Percentiles rank a stretch among this genome's conserved stretches.
phyloP scores from a whole-genome alignment of 2,113 vertebrate species.

The Microcebus murinus region DNA sequence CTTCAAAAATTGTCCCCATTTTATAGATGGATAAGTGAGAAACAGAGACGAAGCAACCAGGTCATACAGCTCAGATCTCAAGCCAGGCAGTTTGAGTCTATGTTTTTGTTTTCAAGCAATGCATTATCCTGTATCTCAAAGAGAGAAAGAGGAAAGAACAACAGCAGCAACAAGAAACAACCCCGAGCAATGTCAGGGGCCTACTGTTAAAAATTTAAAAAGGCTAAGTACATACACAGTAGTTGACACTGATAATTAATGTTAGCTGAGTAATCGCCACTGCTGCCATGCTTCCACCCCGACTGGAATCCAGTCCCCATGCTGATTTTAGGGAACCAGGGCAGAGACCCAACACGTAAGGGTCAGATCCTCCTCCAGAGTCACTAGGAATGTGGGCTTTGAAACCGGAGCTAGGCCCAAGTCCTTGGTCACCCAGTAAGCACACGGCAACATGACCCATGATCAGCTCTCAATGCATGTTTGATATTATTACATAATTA shows the following conservation, averaged over 20 bases:
- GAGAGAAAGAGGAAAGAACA: background rate
- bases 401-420: slow-evolving; percentile 3
- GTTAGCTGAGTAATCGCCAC: background rate
- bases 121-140: background rate
- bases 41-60: background rate
- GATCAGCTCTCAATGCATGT: background rate
- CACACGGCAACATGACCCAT: background rate
- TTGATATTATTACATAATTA: background rate
- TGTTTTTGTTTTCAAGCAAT: background rate
- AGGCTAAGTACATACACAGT: background rate
- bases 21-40: background rate
- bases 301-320: background rate
- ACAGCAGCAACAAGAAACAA: background rate
- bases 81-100: background rate
- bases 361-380: background rate
- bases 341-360: background rate
- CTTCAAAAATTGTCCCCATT: background rate
- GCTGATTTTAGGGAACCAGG: background rate
- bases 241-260: background rate
- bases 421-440: slow-evolving; percentile 58
- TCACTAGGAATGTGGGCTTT: background rate
- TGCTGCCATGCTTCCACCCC: background rate
- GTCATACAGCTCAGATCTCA: background rate
- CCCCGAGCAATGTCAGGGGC: background rate
- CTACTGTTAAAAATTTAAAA: background rate